These are phyloP conservation scores for Hyperoplus immaculatus DNA, from an alignment of 2,797 vertebrate species.

Conservation along the genomic window DNA sequence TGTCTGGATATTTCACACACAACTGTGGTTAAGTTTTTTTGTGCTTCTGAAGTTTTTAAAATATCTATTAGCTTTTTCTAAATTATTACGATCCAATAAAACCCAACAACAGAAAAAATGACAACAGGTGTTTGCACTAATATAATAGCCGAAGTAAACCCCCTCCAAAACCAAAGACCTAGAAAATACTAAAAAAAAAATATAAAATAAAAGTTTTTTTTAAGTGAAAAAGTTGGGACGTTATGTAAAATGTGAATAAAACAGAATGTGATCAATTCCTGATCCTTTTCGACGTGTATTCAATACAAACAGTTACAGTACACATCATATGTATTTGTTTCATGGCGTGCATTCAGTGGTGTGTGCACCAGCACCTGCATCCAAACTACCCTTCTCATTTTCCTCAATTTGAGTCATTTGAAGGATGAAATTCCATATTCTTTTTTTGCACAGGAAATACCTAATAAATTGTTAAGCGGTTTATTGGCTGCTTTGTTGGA, in stretches of 20 bases:
- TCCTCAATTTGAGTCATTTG: background rate
- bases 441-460: too few species aligned
- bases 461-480: background rate
- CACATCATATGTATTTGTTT: too few species aligned
- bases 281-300: too few species aligned
- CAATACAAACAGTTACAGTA: too few species aligned
- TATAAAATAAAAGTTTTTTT: background rate
- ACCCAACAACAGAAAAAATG: background rate
- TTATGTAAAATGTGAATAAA: too few species aligned
- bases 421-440: too few species aligned
- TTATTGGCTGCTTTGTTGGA: background rate
- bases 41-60: background rate
- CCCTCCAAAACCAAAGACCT: background rate
- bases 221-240: background rate
- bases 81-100: background rate
- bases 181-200: background rate
- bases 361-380: background rate
- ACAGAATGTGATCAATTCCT: too few species aligned
- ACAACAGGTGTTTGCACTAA: background rate
- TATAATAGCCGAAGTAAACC: background rate
- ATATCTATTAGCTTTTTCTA: background rate
- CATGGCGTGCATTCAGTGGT: too few species aligned
- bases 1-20: constrained; percentile 2
- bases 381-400: background rate
- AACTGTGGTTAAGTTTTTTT: background rate